These are phyloP conservation scores for Drosophila subsilvestris DNA, from an alignment of 2,888 invertebrate genomes.

Conservation along the genomic window DNA sequence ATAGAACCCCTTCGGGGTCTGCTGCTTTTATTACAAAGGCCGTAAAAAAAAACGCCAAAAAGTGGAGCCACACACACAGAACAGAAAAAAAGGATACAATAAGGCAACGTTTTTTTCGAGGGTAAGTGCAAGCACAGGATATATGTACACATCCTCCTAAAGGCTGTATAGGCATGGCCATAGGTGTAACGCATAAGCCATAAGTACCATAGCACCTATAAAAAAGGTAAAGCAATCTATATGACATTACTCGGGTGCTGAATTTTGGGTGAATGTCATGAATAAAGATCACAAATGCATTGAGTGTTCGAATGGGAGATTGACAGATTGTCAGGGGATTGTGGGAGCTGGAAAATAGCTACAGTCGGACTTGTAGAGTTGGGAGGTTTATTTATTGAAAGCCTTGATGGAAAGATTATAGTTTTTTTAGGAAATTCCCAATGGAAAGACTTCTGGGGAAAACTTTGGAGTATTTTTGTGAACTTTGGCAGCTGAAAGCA, in stretches of 20 bases:
- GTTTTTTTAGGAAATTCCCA: no score
- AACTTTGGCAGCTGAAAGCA: not conserved
- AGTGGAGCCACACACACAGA: slow-evolving; percentile 39
- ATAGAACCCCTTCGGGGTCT: slow-evolving; percentile 62
- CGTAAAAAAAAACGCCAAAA: slow-evolving; percentile 61
- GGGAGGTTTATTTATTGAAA: not conserved
- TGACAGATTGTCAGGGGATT: not conserved
- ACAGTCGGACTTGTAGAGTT: not conserved
- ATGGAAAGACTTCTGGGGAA: no score
- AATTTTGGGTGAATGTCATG: not conserved
- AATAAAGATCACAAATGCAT: slow-evolving; percentile 5
- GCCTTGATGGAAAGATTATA: no score
- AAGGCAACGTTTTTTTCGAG: slow-evolving; percentile 22
- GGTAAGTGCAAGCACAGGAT: slow-evolving; percentile 61
- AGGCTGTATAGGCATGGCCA: slow-evolving; percentile 16
- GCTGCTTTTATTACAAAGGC: slow-evolving; percentile 76
- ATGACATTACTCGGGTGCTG: not conserved
- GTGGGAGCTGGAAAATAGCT: not conserved
- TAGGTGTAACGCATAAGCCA: slow-evolving; percentile 3
- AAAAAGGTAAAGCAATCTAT: not conserved
- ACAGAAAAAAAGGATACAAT: slow-evolving; percentile 62
- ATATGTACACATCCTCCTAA: slow-evolving; percentile 15
- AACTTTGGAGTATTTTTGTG: not conserved
- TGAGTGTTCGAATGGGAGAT: not conserved
- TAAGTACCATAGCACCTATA: not conserved